These are phyloP conservation scores for Brachyopa scutellaris DNA, from an alignment of 2,888 invertebrate genomes.

Conservation along the genomic window DNA sequence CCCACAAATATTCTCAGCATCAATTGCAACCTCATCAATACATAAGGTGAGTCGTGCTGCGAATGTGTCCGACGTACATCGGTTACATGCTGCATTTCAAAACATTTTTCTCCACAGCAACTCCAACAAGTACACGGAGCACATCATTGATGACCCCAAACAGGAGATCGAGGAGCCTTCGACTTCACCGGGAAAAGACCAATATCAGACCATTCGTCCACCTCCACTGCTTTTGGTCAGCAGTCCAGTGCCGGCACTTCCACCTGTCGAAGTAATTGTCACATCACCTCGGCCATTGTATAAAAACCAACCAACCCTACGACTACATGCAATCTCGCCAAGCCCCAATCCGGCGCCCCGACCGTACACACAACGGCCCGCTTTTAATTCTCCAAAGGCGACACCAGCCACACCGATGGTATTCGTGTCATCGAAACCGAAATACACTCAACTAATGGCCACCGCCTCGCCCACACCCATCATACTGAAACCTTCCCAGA, in stretches of 20 bases:
- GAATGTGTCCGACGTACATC: conserved; percentile 21
- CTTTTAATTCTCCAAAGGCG: conserved; percentile 5
- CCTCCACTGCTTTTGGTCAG: conserved; percentile 50
- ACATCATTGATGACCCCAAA: conserved; percentile 79
- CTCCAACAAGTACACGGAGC: conserved; percentile 76
- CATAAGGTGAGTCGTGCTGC: conserved; percentile 50
- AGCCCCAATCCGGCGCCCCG: conserved; percentile 38
- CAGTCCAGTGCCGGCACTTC: conserved; percentile 53
- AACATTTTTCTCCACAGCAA: conserved; percentile 49
- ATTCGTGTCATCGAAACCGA: conserved; percentile 65
- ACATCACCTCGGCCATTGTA: conserved; percentile 76
- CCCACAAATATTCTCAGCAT: conserved; percentile 76
- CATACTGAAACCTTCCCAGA: conserved; percentile 77
- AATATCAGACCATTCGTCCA: conserved; percentile 69
- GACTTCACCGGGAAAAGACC: conserved; percentile 78
- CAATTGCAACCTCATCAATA: conserved; percentile 67
- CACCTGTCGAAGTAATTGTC: conserved; percentile 73
- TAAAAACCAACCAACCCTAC: conserved; percentile 77
- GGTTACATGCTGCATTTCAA: conserved; percentile 55
- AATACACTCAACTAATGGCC: conserved; percentile 59
- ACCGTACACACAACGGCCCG: conserved; percentile 11
- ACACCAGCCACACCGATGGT: conserved; percentile 73
- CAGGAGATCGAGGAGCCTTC: conserved; percentile 74
- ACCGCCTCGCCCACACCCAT: conserved; percentile 70
- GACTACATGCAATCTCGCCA: conserved; percentile 76